Conservation (phyloP, 2,797 vertebrate genomes). For the Ispidina picta region DNA sequence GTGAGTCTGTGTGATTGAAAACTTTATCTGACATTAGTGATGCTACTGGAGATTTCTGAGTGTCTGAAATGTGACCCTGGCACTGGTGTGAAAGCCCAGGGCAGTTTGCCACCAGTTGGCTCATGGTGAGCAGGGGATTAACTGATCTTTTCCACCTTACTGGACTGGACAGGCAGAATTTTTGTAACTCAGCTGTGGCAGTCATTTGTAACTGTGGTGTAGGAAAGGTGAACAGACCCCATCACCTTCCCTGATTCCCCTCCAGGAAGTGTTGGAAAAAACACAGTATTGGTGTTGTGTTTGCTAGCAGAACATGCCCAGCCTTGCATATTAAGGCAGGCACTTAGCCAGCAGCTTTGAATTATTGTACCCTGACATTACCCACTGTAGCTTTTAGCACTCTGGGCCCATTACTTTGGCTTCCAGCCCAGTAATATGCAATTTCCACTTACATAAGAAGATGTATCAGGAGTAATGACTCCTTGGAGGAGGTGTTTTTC, state of each 20-base stretch:
- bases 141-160: neutral
- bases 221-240: conserved; percentile 16
- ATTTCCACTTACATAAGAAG: conserved; percentile 71
- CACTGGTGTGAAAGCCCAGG: neutral
- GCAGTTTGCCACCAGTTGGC: neutral
- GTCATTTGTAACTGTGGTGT: neutral
- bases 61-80: neutral
- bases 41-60: neutral
- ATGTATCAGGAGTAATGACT: conserved; percentile 65
- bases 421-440: conserved; percentile 65
- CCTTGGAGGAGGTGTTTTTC: conserved; percentile 58
- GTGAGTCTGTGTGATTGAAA: neutral
- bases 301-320: conserved; percentile 58
- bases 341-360: conserved; percentile 60
- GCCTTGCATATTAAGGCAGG: conserved; percentile 63
- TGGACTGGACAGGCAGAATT: neutral
- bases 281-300: conserved; percentile 45
- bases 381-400: conserved; percentile 62
- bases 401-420: conserved; percentile 67
- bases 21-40: neutral
- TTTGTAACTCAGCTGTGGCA: neutral
- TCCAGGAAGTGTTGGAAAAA: conserved; percentile 39
- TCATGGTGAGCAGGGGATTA: neutral
- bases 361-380: conserved; percentile 68
- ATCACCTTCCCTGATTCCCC: neutral